Evolutionary conservation across 2,888 invertebrate species (phyloP).

Genomic region (Barypeithes pellucidus): DNA sequence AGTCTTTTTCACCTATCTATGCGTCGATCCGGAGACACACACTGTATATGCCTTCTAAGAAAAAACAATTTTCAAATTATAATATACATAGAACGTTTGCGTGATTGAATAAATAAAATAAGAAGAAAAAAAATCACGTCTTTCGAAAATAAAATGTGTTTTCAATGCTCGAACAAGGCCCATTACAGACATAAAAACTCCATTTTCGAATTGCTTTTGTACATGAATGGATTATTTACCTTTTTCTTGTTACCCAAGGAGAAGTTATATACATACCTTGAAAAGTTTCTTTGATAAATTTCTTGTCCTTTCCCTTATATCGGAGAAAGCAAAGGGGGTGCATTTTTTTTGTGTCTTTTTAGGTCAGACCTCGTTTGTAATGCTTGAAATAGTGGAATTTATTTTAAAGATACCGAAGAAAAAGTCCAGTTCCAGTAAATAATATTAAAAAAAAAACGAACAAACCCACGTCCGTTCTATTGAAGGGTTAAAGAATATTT

Average conservation of each 20-base stretch:
- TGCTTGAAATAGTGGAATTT: too few species aligned
- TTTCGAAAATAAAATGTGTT: not conserved
- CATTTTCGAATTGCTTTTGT: conserved; percentile 6
- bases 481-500: too few species aligned
- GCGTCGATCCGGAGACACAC: too few species aligned
- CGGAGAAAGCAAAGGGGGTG: not conserved
- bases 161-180: not conserved
- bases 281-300: not conserved
- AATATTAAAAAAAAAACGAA: too few species aligned
- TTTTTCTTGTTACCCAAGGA: not conserved
- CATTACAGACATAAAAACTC: not conserved
- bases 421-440: too few species aligned
- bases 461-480: too few species aligned
- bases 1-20: too few species aligned
- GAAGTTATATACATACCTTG: conserved; percentile 1
- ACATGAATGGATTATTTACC: conserved; percentile 1
- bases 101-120: not conserved
- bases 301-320: not conserved
- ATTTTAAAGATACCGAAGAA: too few species aligned
- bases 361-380: too few species aligned
- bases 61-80: not conserved
- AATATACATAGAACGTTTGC: not conserved
- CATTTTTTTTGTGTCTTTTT: not conserved
- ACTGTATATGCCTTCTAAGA: too few species aligned
- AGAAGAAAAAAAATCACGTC: too few species aligned